These are phyloP conservation scores for Gobio occitaniae DNA, from an alignment of 2,797 vertebrate species.

Conservation along the genomic window DNA sequence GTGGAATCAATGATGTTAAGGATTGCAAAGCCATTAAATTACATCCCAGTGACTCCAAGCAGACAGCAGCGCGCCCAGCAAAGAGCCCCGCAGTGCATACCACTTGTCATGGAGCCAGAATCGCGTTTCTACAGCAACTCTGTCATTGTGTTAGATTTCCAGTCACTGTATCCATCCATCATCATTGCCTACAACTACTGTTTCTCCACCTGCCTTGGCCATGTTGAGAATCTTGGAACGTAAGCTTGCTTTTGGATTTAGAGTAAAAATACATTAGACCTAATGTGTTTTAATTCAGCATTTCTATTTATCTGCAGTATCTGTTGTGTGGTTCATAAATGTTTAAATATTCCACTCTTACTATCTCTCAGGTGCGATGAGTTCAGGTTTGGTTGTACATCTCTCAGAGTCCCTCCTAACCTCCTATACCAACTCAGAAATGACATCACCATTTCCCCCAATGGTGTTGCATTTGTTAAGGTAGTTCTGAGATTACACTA, in stretches of 20 bases:
- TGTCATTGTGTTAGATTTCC: conserved; percentile 95
- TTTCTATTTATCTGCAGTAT: not conserved
- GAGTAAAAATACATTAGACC: not conserved
- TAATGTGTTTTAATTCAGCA: not conserved
- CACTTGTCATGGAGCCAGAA: conserved; percentile 96
- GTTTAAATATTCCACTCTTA: not conserved
- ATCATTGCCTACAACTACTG: conserved; percentile 99
- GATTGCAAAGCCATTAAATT: conserved; percentile 96
- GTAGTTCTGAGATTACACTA: conserved; percentile 66
- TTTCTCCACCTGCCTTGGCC: conserved; percentile 95
- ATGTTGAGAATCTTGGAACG: conserved; percentile 93
- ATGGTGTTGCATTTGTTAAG: conserved; percentile 94
- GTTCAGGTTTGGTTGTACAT: conserved; percentile 94
- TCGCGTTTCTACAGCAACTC: conserved; percentile 98
- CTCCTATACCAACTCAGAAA: conserved; percentile 91
- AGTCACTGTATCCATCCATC: conserved; percentile 96
- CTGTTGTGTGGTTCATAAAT: not conserved
- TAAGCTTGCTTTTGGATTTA: conserved; percentile 75
- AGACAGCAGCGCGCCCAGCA: conserved; percentile 92
- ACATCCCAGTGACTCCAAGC: conserved; percentile 91
- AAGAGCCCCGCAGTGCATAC: conserved; percentile 91
- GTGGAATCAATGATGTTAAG: conserved; percentile 99
- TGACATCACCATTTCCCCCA: conserved; percentile 93
- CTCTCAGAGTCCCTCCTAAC: conserved; percentile 89
- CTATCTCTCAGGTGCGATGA: conserved; percentile 85